phyloP scores from a whole-genome alignment of 2,888 invertebrate genomes.

The Ennomos fuscantarius region DNA sequence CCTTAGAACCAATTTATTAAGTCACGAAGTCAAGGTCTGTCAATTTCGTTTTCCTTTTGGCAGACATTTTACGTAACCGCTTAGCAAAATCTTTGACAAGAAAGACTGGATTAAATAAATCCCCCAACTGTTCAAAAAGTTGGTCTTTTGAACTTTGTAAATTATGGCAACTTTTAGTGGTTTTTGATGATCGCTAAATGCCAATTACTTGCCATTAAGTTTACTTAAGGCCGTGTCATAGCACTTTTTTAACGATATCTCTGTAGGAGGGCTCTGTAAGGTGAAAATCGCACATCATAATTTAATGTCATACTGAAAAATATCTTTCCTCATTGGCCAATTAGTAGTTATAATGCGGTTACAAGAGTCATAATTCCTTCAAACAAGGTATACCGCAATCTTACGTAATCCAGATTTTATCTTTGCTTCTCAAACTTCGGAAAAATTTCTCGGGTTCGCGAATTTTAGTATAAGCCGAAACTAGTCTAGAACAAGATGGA shows the following conservation, averaged over 20 bases:
- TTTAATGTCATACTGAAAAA: too few relatives aligned
- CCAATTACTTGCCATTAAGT: slow-evolving; percentile 1
- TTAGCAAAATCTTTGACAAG: slow-evolving; percentile 13
- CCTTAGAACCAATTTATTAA: slow-evolving; percentile 24
- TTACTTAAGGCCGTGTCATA: too few relatives aligned
- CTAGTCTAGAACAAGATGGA: slow-evolving; percentile 4
- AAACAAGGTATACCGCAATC: slow-evolving; percentile 3
- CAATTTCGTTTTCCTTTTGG: slow-evolving; percentile 24
- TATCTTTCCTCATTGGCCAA: slow-evolving; percentile 2
- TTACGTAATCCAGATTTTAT: slow-evolving; percentile 17
- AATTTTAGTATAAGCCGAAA: slow-evolving; percentile 2
- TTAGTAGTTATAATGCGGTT: slow-evolving; percentile 6
- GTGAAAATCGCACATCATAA: too few relatives aligned
- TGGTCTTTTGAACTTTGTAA: slow-evolving; percentile 8
- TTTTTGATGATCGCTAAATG: slow-evolving; percentile 7
- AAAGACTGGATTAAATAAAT: slow-evolving; percentile 9
- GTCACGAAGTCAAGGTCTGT: slow-evolving; percentile 21
- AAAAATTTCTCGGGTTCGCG: slow-evolving; percentile 5
- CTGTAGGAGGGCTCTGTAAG: too few relatives aligned
- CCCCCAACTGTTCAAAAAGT: slow-evolving; percentile 11
- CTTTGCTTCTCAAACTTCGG: background rate
- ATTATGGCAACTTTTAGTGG: slow-evolving; percentile 6
- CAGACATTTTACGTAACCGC: slow-evolving; percentile 24
- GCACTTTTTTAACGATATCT: too few relatives aligned
- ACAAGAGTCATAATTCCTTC: slow-evolving; percentile 1